A percentile compares a stretch with the other conserved stretches of the same genome.
Evolutionary conservation across 2,113 vertebrate genomes (phyloP).

Genomic region (Cathartes aura): DNA sequence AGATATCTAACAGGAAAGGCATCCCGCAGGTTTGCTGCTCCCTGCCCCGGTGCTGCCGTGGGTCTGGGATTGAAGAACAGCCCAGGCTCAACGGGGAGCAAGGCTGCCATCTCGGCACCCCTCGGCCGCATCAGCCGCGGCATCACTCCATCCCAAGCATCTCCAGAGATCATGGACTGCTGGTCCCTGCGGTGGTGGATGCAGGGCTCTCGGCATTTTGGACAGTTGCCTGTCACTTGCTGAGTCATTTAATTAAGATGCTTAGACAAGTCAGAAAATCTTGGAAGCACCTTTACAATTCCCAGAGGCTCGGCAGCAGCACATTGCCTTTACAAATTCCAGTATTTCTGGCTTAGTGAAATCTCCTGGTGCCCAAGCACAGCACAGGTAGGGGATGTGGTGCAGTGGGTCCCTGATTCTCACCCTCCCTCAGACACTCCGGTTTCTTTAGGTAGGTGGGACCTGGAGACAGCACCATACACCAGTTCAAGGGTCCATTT

Average conservation of each 20-base stretch:
- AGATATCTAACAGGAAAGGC: constrained; percentile 10
- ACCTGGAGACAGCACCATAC: not conserved
- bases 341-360: not conserved
- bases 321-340: not conserved
- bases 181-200: accelerated
- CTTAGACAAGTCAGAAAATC: not conserved
- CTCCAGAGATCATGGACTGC: accelerated
- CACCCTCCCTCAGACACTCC: accelerated
- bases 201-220: not conserved
- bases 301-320: not conserved
- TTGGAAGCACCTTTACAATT: not conserved
- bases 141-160: not conserved
- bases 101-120: accelerated
- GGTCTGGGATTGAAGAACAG: not conserved
- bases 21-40: not conserved
- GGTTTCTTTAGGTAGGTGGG: not conserved
- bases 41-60: not conserved
- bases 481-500: not conserved
- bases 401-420: not conserved
- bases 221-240: accelerated
- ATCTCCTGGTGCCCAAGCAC: not conserved
- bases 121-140: accelerated
- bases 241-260: not conserved
- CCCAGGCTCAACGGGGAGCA: not conserved
- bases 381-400: not conserved